A percentile compares a stretch with the other conserved stretches of the same genome.
These are phyloP conservation scores for Deilephila elpenor DNA, from an alignment of 2,888 invertebrate species.

Conservation along the genomic window DNA sequence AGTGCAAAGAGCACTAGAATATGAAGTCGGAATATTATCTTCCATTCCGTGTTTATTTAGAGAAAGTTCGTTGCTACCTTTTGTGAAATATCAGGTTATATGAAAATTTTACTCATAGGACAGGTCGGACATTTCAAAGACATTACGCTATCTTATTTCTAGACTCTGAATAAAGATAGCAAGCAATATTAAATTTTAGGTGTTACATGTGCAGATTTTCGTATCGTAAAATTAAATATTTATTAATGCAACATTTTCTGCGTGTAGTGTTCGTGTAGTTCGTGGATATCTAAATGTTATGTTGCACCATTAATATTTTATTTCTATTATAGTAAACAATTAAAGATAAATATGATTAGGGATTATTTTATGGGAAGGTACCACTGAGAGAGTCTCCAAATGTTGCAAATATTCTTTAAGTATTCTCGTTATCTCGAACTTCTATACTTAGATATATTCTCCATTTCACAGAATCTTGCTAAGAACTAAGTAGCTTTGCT, in stretches of 20 bases:
- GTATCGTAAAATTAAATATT: background rate
- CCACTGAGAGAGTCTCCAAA: too few species aligned
- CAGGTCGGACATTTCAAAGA: background rate
- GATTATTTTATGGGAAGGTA: too few species aligned
- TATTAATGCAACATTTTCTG: background rate
- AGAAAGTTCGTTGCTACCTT: conserved; percentile 9
- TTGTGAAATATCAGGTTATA: conserved; percentile 10
- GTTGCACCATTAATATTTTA: background rate
- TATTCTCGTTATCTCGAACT: too few species aligned
- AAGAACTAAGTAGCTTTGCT: too few species aligned
- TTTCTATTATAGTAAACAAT: background rate
- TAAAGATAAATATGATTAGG: too few species aligned
- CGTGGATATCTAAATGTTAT: background rate
- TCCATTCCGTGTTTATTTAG: conserved; percentile 24
- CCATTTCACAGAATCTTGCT: too few species aligned
- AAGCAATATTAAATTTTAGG: background rate
- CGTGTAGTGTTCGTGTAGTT: background rate
- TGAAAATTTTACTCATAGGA: conserved; percentile 5
- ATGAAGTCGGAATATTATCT: conserved; percentile 27
- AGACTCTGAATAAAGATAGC: background rate
- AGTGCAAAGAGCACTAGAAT: conserved; percentile 29
- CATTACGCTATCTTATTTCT: background rate
- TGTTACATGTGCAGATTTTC: background rate
- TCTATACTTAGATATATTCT: too few species aligned
- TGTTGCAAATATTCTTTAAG: too few species aligned